Conservation (phyloP, 2,113 vertebrate species). For the Zapus hudsonius region DNA sequence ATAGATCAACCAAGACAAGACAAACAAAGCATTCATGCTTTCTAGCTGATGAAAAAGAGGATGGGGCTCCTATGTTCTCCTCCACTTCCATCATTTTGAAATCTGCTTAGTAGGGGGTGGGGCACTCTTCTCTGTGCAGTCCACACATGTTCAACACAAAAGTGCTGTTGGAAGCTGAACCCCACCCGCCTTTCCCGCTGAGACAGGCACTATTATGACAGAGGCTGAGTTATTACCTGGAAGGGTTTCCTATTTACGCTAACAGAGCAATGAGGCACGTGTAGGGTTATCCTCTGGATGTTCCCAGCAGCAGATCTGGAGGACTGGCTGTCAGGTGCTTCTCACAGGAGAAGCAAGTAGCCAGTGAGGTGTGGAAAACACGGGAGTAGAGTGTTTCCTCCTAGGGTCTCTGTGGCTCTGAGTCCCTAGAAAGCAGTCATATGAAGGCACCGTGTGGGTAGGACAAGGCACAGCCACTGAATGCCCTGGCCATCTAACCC, state of each 20-base stretch:
- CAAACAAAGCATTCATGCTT: no score
- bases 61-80: no score
- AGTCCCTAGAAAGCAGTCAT: no score
- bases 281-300: not conserved
- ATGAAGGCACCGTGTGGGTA: not conserved
- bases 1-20: no score
- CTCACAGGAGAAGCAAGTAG: no score
- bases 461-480: not conserved
- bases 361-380: no score
- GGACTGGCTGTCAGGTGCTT: not conserved
- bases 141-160: not conserved
- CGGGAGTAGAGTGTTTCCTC: not conserved
- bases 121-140: not conserved
- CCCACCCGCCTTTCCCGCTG: not conserved
- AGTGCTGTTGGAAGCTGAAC: not conserved
- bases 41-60: no score
- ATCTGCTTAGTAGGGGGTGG: no score
- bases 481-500: no score
- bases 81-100: no score
- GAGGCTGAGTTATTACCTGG: not conserved
- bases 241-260: not conserved
- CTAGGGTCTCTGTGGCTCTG: not conserved
- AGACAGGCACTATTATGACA: no score
- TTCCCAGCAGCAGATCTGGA: not conserved
- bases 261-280: not conserved